Base-by-base conservation (phyloP, 2,888 invertebrate genomes). In the Aphidius colemani region DNA sequence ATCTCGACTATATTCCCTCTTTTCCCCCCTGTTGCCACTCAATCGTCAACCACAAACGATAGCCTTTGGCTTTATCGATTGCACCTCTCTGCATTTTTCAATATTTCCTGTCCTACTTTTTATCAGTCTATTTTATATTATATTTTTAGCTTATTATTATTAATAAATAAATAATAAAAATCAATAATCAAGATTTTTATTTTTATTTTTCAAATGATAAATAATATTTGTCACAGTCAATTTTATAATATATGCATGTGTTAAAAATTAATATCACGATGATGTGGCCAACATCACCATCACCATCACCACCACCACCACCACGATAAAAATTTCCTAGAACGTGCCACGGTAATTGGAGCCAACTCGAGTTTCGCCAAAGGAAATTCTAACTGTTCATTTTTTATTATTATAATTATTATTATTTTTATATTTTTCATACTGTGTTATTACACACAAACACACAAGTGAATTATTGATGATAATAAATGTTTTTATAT, bases 341-440 rank as follows among this genome's bases (percentile, higher is more conserved):
- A 71, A 72, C 67, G 64, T 62, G 65, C 65, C 61, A 63, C 66
- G 59, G 69, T 69, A 71, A 71, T 71, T 70, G 66, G 69, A 71
- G 66, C 61, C 68, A 67, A 67, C 39, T 50, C 18, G 45, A 44
- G 44, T 56, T 56, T 56, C 56, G 44, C 56, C 44, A 45, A 56
- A 56, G 56, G 44, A 56, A 45, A 56, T 45, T 7, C 8, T 18
- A 45, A 56, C 44, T 56, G 43, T 10, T 13, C 30, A 43, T 56
- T 44, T 13, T 56, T 8, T 56, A 30, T 44, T 56, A 44, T 56
- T 56, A 18, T 30, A 44, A 10, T 8, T 30, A 56, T 56, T 56
- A 56, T 13, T 44, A 56, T 56, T 45, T 7, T 10, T 18, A 7
- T 45, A 44, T 56, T 56, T 56, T 30, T 56, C 44, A 56, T 45